Conservation (phyloP, 1,140 invertebrate species). For the Aphelenchoides besseyi region DNA sequence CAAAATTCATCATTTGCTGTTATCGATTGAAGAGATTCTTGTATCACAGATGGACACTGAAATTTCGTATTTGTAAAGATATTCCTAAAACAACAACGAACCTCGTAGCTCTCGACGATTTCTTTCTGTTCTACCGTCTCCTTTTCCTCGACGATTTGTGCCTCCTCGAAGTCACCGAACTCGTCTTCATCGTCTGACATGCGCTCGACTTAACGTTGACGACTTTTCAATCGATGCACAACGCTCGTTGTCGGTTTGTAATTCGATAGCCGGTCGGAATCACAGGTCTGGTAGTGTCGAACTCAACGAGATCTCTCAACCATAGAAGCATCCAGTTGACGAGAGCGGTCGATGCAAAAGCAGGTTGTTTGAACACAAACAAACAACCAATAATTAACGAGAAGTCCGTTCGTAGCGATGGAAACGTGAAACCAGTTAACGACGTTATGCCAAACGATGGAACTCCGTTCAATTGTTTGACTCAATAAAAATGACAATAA, state of each 20-base stretch:
- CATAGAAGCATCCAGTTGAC: too few species aligned
- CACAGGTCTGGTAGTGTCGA: too few species aligned
- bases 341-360: too few species aligned
- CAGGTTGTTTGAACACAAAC: too few species aligned
- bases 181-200: slow-evolving; percentile 47
- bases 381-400: background rate
- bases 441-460: background rate
- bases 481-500: background rate
- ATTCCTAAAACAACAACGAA: too few species aligned
- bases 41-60: too few species aligned
- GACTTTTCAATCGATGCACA: background rate
- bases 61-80: too few species aligned
- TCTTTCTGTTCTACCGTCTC: background rate
- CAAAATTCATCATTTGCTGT: background rate
- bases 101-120: background rate
- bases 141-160: slow-evolving; percentile 20
- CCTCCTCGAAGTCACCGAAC: slow-evolving; percentile 54
- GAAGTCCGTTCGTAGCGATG: background rate
- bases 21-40: background rate
- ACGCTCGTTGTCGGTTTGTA: background rate
- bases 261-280: too few species aligned
- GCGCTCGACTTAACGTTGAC: background rate
- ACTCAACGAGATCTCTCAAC: too few species aligned
- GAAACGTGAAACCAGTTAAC: background rate
- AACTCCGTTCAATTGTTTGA: background rate